Base-by-base conservation (phyloP, 1,140 invertebrate species). In the Euwallacea similis region DNA sequence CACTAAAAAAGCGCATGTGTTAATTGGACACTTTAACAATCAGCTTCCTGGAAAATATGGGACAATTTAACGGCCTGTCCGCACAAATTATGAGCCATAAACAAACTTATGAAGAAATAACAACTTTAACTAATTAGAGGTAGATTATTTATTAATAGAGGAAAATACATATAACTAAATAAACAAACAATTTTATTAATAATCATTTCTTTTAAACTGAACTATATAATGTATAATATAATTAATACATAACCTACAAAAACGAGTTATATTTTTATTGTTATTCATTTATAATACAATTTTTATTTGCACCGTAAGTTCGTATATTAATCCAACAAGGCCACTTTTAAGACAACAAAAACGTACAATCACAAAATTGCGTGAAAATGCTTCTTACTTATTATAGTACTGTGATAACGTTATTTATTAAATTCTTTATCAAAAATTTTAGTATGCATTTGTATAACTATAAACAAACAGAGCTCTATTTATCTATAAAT, bases 141-240 rank as follows among this genome's bases (percentile, higher is more conserved):
- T 80, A 80, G 79, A 64, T 64, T 64, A 78, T 80, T 79, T 80
- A 80, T 80, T 80, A 80, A 79, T 80, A 80, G 77, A 78, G 76
- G 76, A 80, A 76, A 80, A 80, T 65, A 61, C 78, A 66, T 33
- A 33, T 77, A 76, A 79, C 74, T 77, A 74, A 78, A 78, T 75
- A 78, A 77, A 76, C 75, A 75, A 76, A 68, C 11, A 15, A 15
- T 15, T 61, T 69, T 61, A 61, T 61, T 69, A 60, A 42, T 61
- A 16, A 58, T 58, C 10, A 21, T 58, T 62, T 43, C 44, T 64
- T 54, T 43, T 61, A 43, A 69, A 46, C 62, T 61, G 13, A 63
- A 16, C 21, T 33, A 61, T 61, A 61, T 42, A 61, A 61, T 61
- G n/a, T 58, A 64, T 41, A 55, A 58, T 47, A 69, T 56, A 21